Evolutionary conservation across 1,140 invertebrate species (phyloP), one percentile per base, ranked within the genome.

Genomic region (Hesperophylax magnus): DNA sequence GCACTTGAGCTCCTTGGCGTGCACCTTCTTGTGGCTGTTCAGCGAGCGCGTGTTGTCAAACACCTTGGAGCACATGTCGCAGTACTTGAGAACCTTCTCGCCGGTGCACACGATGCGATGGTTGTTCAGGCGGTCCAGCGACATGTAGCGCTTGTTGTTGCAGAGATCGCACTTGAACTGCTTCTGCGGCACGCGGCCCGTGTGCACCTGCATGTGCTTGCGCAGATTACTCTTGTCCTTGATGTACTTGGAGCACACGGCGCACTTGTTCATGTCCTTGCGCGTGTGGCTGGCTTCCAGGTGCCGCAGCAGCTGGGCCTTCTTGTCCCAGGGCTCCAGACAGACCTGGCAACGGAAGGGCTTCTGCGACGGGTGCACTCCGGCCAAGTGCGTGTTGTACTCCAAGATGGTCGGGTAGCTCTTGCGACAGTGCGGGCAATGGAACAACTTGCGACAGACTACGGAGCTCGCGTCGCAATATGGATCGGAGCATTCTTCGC

Each of bases 201-300:
- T 91, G 81, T 91, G 89, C 7, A 91, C 89, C 85, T 91, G 89
- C 89, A 91, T 91, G 83, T 91, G 89, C 84, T 91, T 91, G 77
- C 89, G 88, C 81, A 91, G 81, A 79, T 91, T 91, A 85, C 89
- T 90, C 82, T 91, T 91, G 85, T 91, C 89, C 86, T 91, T 91
- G 67, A 91, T 91, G 79, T 91, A 91, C 85, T 91, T 91, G 79
- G 89, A 90, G 85, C 89, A 91, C 18, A 91, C 89, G 31, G 89
- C 87, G 86, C 89, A 91, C 83, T 91, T 91, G 80, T 91, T 91
- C 54, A 91, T 89, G 86, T 91, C 89, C 85, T 91, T 91, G 15
- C 89, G 85, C 24, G 89, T 88, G 83, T 91, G 89, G 67, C 85
- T 88, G 56, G 88, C 85, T 85, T 91, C 89, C 80, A 91, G 86